Conservation (phyloP, 2,888 invertebrate genomes). For the Lasioglossum vierecki region DNA sequence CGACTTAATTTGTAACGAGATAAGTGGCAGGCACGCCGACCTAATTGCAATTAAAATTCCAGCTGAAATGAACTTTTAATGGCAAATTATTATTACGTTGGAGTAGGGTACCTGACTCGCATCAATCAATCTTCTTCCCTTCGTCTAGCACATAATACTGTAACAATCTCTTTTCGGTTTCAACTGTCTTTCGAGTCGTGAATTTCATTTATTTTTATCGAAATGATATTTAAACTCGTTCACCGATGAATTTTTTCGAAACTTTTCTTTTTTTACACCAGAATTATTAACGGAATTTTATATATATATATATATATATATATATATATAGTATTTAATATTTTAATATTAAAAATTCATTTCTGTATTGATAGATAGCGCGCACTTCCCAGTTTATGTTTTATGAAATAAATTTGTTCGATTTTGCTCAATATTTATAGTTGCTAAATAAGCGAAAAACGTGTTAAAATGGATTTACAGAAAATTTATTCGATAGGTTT, state of each 20-base stretch:
- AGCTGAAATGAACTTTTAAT: conserved; percentile 73
- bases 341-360: too few relatives aligned
- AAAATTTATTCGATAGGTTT: not conserved
- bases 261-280: not conserved
- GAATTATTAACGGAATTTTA: too few relatives aligned
- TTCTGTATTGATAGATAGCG: too few relatives aligned
- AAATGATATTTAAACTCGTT: not conserved
- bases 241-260: not conserved
- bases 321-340: too few relatives aligned
- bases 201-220: not conserved
- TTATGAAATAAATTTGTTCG: too few relatives aligned
- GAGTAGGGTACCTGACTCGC: not conserved
- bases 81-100: conserved; percentile 69
- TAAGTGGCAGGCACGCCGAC: conserved; percentile 68
- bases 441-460: too few relatives aligned
- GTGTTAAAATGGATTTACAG: not conserved
- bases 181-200: not conserved
- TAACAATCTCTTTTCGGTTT: not conserved
- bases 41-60: conserved; percentile 78
- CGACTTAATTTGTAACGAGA: conserved; percentile 69
- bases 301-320: too few relatives aligned
- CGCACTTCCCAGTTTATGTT: too few relatives aligned
- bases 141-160: not conserved
- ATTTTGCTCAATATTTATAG: too few relatives aligned
- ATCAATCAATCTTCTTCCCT: not conserved